Evolutionary conservation across 2,113 vertebrate genomes (phyloP), one percentile per base, ranked within the genome.

Genomic region (Zosterops japonicus): DNA sequence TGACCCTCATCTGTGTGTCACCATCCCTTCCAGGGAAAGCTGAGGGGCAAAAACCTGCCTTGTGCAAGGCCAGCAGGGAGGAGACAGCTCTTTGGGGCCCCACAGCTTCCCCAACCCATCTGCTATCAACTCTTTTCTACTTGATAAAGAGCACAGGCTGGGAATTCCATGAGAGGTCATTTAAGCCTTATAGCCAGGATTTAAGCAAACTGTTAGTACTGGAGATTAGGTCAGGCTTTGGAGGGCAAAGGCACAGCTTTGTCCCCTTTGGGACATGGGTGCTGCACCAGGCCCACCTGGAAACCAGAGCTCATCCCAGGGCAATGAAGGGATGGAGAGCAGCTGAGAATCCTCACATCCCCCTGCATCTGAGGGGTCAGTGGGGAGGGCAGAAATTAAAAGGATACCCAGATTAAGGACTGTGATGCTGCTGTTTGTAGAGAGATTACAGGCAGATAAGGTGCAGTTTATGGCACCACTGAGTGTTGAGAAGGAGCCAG

Each of bases 241-340:
- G 50, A 50, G 16, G 27, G 6, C 23, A 89, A 49, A 77, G 41
- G 36, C 49, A 18, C 12, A 31, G 25, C 8, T 53, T 55, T n/a
- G 31, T 35, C 24, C 24, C 3, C 0, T 64, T 64, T 64, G 50
- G 14, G 33, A 8, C 31, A 39, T 0, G 3, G 36, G 6, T 19
- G 4, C 18, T 10, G 47, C 42, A 18, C 23, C 44, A 78, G 8
- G 8, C 39, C 31, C 19, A 1, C 4, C 1, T 9, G 1, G 1
- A 47, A 39, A 28, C 14, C 18, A 33, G 14, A 3, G 42, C 6
- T 55, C 33, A 59, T 23, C 65, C 57, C 23, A 23, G 77, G 44
- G 18, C 64, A 47, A 4, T 14, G 8, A n/a, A 57, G 13, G 13
- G 55, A 22, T n/a, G 55, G 31, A 31, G 53, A 56, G 22, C 12